Base-by-base conservation (phyloP, 2,113 vertebrate genomes). In the Aix galericulata region DNA sequence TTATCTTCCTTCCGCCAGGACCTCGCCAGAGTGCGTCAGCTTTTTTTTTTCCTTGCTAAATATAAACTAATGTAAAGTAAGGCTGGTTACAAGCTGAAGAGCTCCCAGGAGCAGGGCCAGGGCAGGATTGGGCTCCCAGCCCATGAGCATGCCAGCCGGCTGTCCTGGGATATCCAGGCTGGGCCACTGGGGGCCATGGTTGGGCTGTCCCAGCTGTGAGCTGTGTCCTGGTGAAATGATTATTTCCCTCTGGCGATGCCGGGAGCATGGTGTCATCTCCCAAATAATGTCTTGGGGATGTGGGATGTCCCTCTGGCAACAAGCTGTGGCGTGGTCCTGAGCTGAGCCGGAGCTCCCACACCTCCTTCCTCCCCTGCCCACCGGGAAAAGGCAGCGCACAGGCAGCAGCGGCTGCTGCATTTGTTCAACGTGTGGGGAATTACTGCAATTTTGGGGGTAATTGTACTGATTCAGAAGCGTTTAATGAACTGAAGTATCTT, bases 1-100 rank as follows among this genome's bases (percentile, higher is more conserved):
- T 95, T 89, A 94, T 95, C 92, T 82, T 46, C 82, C 79, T 82
- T 93, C 93, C 90, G 60, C 79, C 88, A 91, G 82, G 58, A 59
- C 62, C 10, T 0, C 6, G 8, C 2, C 3, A 6, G 10, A 27
- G 1, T 2, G 3, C 2, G 0, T 5, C 29, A 3, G 8, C 20
- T 59, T 26, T 29, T 29, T 16, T 2, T 14, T 22, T 20, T 40
- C 34, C 8, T 34, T 11, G 2, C 46, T 80, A 63, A 89, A 59
- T 68, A 89, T 53, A 67, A 46, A 46, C 66, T 7, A 38, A 38
- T 22, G 27, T 21, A 38, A 69, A 76, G 5, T 7, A 3, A 64
- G 26, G 50, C 20, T 86, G 44, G 0, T 6, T 82, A 60, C 13
- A 81, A 32, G 52, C 44, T 82, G 59, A 32, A 0, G 0, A 75